phyloP scores from a whole-genome alignment of 2,888 invertebrate genomes.

The Lagria hirta region DNA sequence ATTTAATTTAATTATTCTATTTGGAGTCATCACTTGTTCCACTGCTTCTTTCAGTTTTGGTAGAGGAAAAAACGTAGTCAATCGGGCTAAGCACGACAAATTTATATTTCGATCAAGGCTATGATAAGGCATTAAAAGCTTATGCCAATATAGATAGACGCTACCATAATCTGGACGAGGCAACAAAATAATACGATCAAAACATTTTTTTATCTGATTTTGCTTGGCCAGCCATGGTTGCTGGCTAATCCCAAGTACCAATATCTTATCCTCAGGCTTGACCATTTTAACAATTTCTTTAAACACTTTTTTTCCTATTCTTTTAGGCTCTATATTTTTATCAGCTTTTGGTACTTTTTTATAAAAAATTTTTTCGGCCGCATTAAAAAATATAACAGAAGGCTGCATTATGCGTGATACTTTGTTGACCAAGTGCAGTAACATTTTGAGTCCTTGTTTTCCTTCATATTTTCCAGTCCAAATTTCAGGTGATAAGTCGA shows the following conservation, averaged over 20 bases:
- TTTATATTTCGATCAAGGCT: conserved; percentile 62
- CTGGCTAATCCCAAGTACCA: conserved; percentile 68
- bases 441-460: conserved; percentile 62
- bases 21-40: conserved; percentile 53
- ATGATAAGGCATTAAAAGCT: conserved; percentile 62
- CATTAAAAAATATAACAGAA: conserved; percentile 69
- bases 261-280: conserved; percentile 64
- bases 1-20: conserved; percentile 58
- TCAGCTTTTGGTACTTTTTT: conserved; percentile 66
- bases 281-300: conserved; percentile 72
- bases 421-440: conserved; percentile 68
- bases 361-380: conserved; percentile 69
- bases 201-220: conserved; percentile 57
- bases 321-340: conserved; percentile 66
- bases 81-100: conserved; percentile 60
- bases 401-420: conserved; percentile 70
- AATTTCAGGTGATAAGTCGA: conserved; percentile 73
- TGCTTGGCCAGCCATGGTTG: conserved; percentile 66
- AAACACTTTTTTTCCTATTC: conserved; percentile 66
- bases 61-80: conserved; percentile 59
- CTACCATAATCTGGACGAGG: conserved; percentile 63
- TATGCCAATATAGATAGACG: conserved; percentile 58
- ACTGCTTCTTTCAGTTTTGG: conserved; percentile 56
- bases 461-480: conserved; percentile 70
- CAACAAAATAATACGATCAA: conserved; percentile 54